Evolutionary conservation across 1,140 invertebrate genomes (phyloP), one percentile per base, ranked within the genome.

Genomic region (Cyclargus thomasi): DNA sequence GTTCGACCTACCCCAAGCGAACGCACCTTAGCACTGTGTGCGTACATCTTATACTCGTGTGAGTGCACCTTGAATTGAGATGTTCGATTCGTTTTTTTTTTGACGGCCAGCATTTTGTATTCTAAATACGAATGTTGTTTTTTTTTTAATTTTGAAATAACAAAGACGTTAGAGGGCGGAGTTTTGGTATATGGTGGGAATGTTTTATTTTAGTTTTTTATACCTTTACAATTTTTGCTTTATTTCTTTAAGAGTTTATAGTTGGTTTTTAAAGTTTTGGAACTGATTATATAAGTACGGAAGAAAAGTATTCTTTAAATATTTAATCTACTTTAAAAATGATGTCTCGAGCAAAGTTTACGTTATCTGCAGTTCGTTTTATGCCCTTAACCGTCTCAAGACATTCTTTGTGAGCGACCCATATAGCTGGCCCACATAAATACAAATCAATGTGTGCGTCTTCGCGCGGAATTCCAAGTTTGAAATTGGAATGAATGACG

Each of bases 401-500:
- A 74, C 72, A 67, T 55, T 64, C 78, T 77, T 79, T 84, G 79
- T 81, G 80, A 74, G 75, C 83, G 81, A 86, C 85, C 85, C 81
- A 86, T 85, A 84, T 85, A 83, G 64, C 36, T 67, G 20, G 67
- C 82, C 79, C 72, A 85, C 77, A 83, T 84, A 86, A 80, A 85
- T 81, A 83, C 78, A 83, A 77, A 81, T 77, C 78, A 77, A 74
- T 77, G 80, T 83, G 81, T 80, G 81, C 79, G 82, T 82, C 81
- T 85, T 86, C 84, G 79, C 77, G 79, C 77, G 77, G 84, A 85
- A 85, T 86, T 87, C 79, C 86, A 87, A 87, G 81, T 88, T 88
- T 87, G 78, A 83, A 88, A 85, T 88, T 83, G 82, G 80, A 85
- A 88, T 88, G 85, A 88, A 85, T 83, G 84, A 82, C 84, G 85